A percentile compares a stretch with the other conserved stretches of the same genome.
Conservation (phyloP, 2,888 invertebrate species). For the Microchrysa polita region DNA sequence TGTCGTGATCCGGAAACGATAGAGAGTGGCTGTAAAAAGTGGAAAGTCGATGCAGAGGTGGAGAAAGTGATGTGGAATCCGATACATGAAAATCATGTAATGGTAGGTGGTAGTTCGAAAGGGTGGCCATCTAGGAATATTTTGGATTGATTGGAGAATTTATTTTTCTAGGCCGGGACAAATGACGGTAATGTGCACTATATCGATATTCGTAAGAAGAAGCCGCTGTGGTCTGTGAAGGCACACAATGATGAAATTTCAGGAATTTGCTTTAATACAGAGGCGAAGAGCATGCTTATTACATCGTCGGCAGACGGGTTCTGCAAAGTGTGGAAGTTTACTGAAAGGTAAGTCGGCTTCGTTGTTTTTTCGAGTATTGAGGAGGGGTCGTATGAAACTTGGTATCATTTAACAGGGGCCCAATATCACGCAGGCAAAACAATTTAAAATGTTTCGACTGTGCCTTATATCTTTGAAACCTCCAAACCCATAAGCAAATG, state of each 20-base stretch:
- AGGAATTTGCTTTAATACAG: slow-evolving; percentile 77
- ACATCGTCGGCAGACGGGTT: slow-evolving; percentile 82
- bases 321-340: slow-evolving; percentile 87
- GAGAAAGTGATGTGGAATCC: slow-evolving; percentile 89
- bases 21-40: slow-evolving; percentile 65
- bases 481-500: no score
- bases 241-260: slow-evolving; percentile 89
- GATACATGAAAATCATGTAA: slow-evolving; percentile 79
- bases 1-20: slow-evolving; percentile 78
- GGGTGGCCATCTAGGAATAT: not conserved
- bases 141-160: not conserved
- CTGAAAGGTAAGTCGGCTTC: slow-evolving; percentile 56
- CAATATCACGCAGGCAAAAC: no score
- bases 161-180: slow-evolving; percentile 60
- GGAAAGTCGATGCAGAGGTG: slow-evolving; percentile 81
- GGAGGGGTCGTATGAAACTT: no score
- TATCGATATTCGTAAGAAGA: slow-evolving; percentile 75
- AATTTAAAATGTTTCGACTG: no score
- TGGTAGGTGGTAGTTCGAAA: slow-evolving; percentile 58
- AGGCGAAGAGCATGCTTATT: slow-evolving; percentile 78
- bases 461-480: no score
- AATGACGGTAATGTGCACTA: slow-evolving; percentile 75
- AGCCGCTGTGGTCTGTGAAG: slow-evolving; percentile 75
- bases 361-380: no score
- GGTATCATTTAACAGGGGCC: no score